Percentiles rank a stretch among this genome's conserved stretches.
Conservation (phyloP, 2,888 invertebrate genomes). For the Drosophila subsilvestris region DNA sequence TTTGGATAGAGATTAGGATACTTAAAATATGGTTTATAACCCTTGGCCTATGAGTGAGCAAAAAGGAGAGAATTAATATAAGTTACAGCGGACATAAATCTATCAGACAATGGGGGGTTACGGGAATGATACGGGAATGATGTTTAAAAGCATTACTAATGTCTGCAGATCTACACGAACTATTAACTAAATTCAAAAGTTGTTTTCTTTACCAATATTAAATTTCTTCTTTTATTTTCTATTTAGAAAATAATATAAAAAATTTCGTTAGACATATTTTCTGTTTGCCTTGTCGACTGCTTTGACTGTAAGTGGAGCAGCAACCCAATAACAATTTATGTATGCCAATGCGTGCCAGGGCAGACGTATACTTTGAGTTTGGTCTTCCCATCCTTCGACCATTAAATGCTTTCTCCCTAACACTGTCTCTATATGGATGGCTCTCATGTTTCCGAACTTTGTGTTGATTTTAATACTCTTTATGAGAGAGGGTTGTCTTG, state of each 20-base stretch:
- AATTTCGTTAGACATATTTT: too few species aligned
- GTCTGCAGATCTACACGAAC: too few species aligned
- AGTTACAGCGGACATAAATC: neutral
- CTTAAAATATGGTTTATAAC: neutral
- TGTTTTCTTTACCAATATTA: too few species aligned
- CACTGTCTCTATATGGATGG: too few species aligned
- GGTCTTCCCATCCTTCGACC: slow-evolving; percentile 53
- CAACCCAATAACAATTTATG: slow-evolving; percentile 10
- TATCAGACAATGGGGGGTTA: neutral
- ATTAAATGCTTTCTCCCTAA: slow-evolving; percentile 34
- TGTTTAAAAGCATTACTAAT: too few species aligned
- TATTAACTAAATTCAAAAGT: too few species aligned
- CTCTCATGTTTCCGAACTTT: too few species aligned
- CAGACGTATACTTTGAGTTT: slow-evolving; percentile 6
- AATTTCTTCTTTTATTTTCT: too few species aligned
- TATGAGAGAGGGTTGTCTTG: too few species aligned
- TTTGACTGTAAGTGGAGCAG: slow-evolving; percentile 1
- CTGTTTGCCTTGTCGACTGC: neutral
- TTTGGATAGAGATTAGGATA: neutral
- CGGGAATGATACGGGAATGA: too few species aligned
- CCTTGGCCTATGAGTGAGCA: neutral
- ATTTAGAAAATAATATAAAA: too few species aligned
- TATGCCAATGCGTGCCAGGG: slow-evolving; percentile 6
- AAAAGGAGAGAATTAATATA: neutral
- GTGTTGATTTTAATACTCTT: too few species aligned